Percentiles rank a stretch among this genome's conserved stretches.
Evolutionary conservation across 2,113 vertebrate species (phyloP).

Genomic region (Calidris pugnax): DNA sequence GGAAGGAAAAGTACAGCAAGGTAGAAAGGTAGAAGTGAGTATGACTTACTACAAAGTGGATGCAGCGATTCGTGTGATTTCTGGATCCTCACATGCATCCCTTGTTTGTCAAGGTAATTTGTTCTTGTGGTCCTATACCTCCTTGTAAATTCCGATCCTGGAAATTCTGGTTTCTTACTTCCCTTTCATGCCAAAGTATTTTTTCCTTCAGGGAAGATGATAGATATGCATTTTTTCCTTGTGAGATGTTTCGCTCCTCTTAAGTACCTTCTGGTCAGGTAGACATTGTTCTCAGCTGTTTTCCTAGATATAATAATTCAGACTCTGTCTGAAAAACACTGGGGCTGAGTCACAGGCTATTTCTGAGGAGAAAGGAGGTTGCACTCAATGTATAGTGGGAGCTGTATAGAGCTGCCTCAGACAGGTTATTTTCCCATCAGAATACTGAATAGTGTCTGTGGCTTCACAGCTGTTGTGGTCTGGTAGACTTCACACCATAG

Average conservation of each 20-base stretch:
- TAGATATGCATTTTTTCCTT: neutral
- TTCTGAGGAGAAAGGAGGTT: neutral
- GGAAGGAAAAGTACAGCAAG: neutral
- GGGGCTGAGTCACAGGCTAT: rapidly evolving
- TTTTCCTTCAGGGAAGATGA: neutral
- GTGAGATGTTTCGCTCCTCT: neutral
- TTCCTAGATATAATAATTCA: neutral
- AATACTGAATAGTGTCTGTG: neutral
- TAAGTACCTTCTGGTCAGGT: neutral
- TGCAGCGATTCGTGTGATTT: neutral
- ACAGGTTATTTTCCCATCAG: neutral
- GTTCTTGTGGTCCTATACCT: neutral
- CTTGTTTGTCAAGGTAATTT: neutral
- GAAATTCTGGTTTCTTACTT: neutral
- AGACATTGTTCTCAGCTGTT: neutral
- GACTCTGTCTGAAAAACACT: neutral
- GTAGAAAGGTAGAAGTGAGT: neutral
- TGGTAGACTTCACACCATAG: neutral
- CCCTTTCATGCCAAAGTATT: neutral
- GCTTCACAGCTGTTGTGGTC: neutral
- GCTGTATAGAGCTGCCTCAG: neutral
- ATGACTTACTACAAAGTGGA: neutral
- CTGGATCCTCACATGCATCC: neutral
- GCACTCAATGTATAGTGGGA: neutral
- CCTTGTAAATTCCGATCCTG: neutral